Percentiles rank a stretch among this genome's conserved stretches.
phyloP scores from a whole-genome alignment of 2,888 invertebrate species.

The Leptopilina drosophilae region DNA sequence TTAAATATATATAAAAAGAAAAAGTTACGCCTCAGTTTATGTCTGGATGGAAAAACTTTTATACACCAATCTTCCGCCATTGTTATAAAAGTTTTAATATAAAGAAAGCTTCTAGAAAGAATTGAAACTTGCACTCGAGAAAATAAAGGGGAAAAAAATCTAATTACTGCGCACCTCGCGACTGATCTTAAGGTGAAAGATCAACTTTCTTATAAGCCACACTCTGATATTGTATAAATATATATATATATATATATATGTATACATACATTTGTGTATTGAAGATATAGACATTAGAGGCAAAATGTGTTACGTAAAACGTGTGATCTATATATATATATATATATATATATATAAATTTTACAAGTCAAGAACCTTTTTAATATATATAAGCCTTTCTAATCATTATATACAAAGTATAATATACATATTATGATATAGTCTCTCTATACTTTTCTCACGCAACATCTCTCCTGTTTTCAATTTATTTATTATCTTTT shows the following conservation, averaged over 20 bases:
- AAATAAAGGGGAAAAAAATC: neutral
- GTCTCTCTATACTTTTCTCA: slow-evolving; percentile 23
- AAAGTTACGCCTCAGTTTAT: too few relatives aligned
- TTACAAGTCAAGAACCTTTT: slow-evolving; percentile 35
- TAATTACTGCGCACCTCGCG: neutral
- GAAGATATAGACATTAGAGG: neutral
- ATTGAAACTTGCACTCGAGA: neutral
- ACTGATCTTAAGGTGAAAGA: slow-evolving; percentile 1
- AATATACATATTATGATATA: neutral
- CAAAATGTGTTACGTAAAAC: slow-evolving; percentile 30
- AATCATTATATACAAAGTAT: neutral
- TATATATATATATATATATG: too few relatives aligned
- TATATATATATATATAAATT: neutral
- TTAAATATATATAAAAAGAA: too few relatives aligned
- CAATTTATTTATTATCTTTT: neutral
- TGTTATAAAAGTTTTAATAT: too few relatives aligned
- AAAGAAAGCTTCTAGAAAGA: neutral
- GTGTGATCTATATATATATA: slow-evolving; percentile 21
- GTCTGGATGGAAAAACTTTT: too few relatives aligned
- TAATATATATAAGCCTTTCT: slow-evolving; percentile 8
- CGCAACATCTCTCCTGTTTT: neutral
- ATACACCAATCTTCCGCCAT: too few relatives aligned
- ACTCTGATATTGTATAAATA: too few relatives aligned
- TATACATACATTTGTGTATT: neutral
- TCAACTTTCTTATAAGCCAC: slow-evolving; percentile 3